Base-by-base conservation (phyloP, 2,888 invertebrate species). In the Pollenia amentaria region DNA sequence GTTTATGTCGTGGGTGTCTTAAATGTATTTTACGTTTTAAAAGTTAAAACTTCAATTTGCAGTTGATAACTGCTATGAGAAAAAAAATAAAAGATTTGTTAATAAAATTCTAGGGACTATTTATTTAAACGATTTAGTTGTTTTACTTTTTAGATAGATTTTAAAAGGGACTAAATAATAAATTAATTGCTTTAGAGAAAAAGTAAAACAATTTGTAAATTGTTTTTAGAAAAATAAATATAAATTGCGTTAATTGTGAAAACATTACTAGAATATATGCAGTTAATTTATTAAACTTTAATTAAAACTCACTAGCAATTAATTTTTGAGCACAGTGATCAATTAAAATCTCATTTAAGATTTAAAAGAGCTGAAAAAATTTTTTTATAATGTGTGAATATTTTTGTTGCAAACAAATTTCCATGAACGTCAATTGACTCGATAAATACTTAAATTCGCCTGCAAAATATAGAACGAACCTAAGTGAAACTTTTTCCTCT, bases 291-390 rank as follows among this genome's bases (percentile, higher is more conserved):
- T 6, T 29, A 29, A 29, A 29, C 4, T 29, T 29, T 6, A 29
- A 29, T 29, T 29, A 6, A 29, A 29, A 29, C 16, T n/a, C 18
- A 18, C 64, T 42, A 75, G 64, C 16, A 75, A 40, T 64, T 18
- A 57, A 38, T 55, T n/a, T 12, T 18, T 46, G 14, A 12, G 55
- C 9, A 55, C 16, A 38, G 46, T 38, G 14, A n/a, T 40, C 77
- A 78, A 78, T 69, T 78, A 48, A 78, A 69, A 57, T 57, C 77
- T 69, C 55, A 69, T 78, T 57, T 57, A 29, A 55, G 55, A 67
- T 67, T 65, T 44, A 57, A 55, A 14, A 44, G 8, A 44, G 18
- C 14, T 21, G 40, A 6, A 40, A 72, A 11, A 18, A 53, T n/a
- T 11, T 29, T 29, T 55, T 16, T 44, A 11, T 1, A 12, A 16